A percentile compares a stretch with the other conserved stretches of the same genome.
These are phyloP conservation scores for Drosophila ercepeae DNA, from an alignment of 1,140 invertebrate genomes.

Conservation along the genomic window DNA sequence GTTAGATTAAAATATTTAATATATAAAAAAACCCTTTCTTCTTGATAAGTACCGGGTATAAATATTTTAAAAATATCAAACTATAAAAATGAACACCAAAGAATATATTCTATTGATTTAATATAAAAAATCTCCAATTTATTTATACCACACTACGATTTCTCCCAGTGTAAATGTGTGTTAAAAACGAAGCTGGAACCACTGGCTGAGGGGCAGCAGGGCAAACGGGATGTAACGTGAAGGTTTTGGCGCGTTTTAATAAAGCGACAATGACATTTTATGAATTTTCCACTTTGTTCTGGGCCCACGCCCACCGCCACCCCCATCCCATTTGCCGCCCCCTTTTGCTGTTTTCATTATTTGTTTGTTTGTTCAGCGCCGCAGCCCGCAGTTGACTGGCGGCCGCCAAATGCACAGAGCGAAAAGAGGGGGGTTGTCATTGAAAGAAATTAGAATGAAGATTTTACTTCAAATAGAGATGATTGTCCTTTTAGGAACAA, in stretches of 20 bases:
- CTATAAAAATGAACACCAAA: background rate
- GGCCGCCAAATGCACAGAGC: constrained; percentile 1
- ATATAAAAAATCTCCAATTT: background rate
- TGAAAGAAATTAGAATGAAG: background rate
- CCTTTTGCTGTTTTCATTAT: constrained; percentile 60
- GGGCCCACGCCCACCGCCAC: constrained; percentile 36
- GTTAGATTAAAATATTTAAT: too few relatives aligned
- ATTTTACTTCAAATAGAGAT: background rate
- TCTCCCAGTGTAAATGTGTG: constrained; percentile 24
- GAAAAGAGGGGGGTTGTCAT: background rate
- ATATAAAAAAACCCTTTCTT: background rate
- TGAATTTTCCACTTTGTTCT: constrained; percentile 80
- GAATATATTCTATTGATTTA: too few relatives aligned
- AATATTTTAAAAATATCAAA: too few relatives aligned
- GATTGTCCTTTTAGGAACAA: background rate
- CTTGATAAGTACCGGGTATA: too few relatives aligned
- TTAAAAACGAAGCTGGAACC: constrained; percentile 42
- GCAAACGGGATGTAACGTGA: constrained; percentile 16
- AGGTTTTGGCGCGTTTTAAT: constrained; percentile 79
- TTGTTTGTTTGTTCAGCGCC: constrained; percentile 73
- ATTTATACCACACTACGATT: background rate
- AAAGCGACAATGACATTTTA: constrained; percentile 81
- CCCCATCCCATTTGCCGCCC: background rate
- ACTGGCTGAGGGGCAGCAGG: constrained; percentile 3
- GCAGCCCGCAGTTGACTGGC: constrained; percentile 54